Evolutionary conservation across 2,113 vertebrate genomes (phyloP).

Genomic region (Zootoca vivipara): DNA sequence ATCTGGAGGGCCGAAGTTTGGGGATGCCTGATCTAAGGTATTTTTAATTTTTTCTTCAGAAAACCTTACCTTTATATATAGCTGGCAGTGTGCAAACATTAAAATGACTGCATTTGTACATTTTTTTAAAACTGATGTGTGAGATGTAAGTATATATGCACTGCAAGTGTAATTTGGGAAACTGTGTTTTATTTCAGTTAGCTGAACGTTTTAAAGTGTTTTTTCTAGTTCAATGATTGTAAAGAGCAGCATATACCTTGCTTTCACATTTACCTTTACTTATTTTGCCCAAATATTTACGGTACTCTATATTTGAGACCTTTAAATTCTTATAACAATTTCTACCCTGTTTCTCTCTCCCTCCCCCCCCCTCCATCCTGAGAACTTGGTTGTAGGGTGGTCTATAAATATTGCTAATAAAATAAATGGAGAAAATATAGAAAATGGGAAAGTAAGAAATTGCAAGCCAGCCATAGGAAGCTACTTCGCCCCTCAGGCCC

Average conservation of each 20-base stretch:
- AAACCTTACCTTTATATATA: constrained; percentile 32
- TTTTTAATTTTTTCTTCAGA: constrained; percentile 38
- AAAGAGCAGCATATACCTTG: not conserved
- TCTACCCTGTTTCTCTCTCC: too few species aligned
- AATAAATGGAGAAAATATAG: too few species aligned
- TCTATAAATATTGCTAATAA: too few species aligned
- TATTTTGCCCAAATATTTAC: not conserved
- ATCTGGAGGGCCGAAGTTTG: too few species aligned
- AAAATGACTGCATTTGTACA: constrained; percentile 1
- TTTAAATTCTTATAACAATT: too few species aligned
- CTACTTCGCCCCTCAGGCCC: too few species aligned
- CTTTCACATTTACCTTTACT: not conserved
- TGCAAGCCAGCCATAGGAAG: too few species aligned
- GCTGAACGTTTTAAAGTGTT: constrained; percentile 25
- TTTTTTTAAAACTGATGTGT: not conserved
- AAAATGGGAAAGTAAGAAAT: too few species aligned
- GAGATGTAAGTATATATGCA: constrained; percentile 31
- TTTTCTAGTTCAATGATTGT: constrained; percentile 15
- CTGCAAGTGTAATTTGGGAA: constrained; percentile 36
- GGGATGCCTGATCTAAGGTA: not conserved
- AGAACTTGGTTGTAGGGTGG: too few species aligned
- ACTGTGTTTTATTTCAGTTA: constrained; percentile 36
- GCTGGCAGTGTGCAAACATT: constrained; percentile 10
- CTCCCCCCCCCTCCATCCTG: too few species aligned
- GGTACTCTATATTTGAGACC: too few species aligned